These are phyloP conservation scores for Matsumyia berberina DNA, from an alignment of 2,888 invertebrate genomes.

Conservation along the genomic window DNA sequence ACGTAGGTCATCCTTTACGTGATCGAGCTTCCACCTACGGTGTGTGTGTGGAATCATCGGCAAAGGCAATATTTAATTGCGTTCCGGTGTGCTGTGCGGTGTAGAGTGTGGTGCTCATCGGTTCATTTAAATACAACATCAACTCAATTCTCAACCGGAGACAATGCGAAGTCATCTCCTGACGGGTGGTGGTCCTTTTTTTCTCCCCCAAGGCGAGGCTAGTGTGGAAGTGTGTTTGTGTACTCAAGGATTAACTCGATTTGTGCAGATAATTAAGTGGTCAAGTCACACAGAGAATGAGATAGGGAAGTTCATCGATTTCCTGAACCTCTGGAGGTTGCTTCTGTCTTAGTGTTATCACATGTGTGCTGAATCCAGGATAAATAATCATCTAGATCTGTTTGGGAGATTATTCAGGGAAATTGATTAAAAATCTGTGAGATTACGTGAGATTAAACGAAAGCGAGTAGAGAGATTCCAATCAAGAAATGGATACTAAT, in stretches of 20 bases:
- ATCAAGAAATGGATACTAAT: conserved; percentile 31
- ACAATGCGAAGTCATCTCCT: conserved; percentile 54
- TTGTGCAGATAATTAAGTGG: conserved; percentile 74
- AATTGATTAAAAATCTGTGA: conserved; percentile 71
- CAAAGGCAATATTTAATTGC: conserved; percentile 60
- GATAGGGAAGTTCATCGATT: conserved; percentile 56
- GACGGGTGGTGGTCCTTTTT: background rate
- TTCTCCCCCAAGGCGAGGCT: background rate
- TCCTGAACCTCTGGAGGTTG: background rate
- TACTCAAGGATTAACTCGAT: conserved; percentile 70
- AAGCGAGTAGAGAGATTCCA: conserved; percentile 13
- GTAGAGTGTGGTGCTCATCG: conserved; percentile 14
- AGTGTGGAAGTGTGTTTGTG: conserved; percentile 36
- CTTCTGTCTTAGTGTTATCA: conserved; percentile 23
- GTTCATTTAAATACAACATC: conserved; percentile 66
- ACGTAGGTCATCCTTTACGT: conserved; percentile 74
- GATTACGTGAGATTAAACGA: conserved; percentile 62
- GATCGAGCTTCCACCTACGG: conserved; percentile 46
- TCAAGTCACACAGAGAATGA: conserved; percentile 53
- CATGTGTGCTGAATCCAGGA: background rate
- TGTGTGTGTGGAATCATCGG: conserved; percentile 52
- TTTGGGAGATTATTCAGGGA: conserved; percentile 60
- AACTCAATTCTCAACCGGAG: conserved; percentile 50
- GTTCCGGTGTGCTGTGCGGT: conserved; percentile 11
- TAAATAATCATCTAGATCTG: conserved; percentile 47